Evolutionary conservation across 2,888 invertebrate genomes (phyloP), one percentile per base, ranked within the genome.

Genomic region (Lasioglossum zephyrum): DNA sequence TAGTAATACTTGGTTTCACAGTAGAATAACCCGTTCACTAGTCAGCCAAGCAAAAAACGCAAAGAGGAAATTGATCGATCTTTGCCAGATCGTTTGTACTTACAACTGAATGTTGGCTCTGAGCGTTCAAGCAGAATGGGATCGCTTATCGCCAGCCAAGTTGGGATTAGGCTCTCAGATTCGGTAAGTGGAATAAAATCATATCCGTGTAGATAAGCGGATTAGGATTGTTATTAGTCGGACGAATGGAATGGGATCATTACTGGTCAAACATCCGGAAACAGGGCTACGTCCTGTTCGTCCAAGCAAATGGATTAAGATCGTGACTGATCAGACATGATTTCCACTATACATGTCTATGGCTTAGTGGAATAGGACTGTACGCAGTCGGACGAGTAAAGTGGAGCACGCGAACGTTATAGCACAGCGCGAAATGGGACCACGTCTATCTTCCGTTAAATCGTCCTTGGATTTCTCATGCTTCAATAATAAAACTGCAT

Each of bases 161-260:
- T 13, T 22, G 13, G 41, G 70, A 41, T 70, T 41, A n/a, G 41
- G n/a, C 11, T 70, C 41, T n/a, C 4, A 2, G n/a, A 41, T n/a
- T n/a, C 70, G 70, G 6, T 13, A n/a, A 70, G 70, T n/a, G n/a
- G 70, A 70, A 70, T 70, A 41, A 70, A 70, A 70, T 70, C 41
- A 70, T n/a, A 70, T 70, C 41, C 11, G 41, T 13, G 41, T n/a
- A 2, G 70, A 26, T 39, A 70, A 70, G 70, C n/a, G 70, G 41
- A n/a, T 70, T n/a, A 70, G 41, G 41, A 70, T n/a, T 13, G 70
- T 70, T 70, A 39, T n/a, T 70, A 70, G 41, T 41, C 70, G n/a
- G 39, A 41, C n/a, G n/a, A n/a, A 13, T n/a, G n/a, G 70, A 70
- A 70, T 16, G 13, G 70, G 41, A 70, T 47, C 47, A 41, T 49